Evolutionary conservation across 2,113 vertebrate species (phyloP).

Genomic region (Microcebus lehilahytsara): DNA sequence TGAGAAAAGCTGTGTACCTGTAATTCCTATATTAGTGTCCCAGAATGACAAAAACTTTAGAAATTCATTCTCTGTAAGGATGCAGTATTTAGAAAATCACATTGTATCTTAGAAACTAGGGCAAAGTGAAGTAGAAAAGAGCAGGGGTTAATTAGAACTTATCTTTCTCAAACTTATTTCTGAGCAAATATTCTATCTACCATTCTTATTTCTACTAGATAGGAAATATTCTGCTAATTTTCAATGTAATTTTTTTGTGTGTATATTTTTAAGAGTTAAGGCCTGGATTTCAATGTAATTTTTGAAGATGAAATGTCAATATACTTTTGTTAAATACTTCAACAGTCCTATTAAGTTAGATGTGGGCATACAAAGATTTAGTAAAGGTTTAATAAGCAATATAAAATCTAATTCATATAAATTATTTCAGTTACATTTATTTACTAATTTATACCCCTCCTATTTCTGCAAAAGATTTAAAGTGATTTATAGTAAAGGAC

Average conservation of each 20-base stretch:
- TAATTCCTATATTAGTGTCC: background rate
- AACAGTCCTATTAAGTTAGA: background rate
- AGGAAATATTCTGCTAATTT: background rate
- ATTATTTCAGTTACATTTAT: conserved; percentile 7
- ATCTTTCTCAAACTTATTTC: background rate
- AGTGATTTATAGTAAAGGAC: conserved; percentile 1
- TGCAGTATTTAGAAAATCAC: background rate
- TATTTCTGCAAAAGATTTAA: conserved; percentile 24
- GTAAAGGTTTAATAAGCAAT: background rate
- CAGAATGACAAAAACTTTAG: background rate
- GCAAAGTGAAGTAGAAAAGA: background rate
- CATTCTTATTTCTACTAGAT: background rate
- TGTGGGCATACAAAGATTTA: background rate
- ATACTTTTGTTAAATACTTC: background rate
- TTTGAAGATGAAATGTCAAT: background rate
- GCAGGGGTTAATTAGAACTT: background rate
- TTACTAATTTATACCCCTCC: background rate
- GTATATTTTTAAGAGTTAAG: too few relatives aligned
- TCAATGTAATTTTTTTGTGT: background rate
- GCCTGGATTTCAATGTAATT: background rate
- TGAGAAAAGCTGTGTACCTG: background rate
- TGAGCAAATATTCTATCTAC: background rate
- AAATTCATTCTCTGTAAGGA: background rate
- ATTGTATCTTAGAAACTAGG: background rate
- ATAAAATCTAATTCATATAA: background rate